Evolutionary conservation across 2,888 invertebrate genomes (phyloP), one percentile per base, ranked within the genome.

Genomic region (Drosophila fulvimacula): DNA sequence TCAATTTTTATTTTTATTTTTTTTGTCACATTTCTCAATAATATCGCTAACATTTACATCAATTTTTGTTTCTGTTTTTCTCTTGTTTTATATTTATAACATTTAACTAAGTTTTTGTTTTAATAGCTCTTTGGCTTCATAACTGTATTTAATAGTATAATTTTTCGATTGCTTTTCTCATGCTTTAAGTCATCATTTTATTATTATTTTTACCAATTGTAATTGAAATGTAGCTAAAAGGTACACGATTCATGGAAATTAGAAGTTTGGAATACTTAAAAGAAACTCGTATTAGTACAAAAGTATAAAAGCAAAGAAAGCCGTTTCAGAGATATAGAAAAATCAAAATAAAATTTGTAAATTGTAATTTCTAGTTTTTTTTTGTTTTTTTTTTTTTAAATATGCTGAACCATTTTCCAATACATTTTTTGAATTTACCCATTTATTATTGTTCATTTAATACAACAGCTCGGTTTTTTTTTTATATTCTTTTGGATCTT

Each of bases 11-110:
- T 4, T 39, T 44, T 9, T 82, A 24, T 9, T 79, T 55, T 79
- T 85, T 70, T 82, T 81, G 76, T 87, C 84, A 86, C 87, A 79
- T 86, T 86, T 84, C 83, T 88, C 89, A 82, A 81, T 88, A 89
- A 91, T 88, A 86, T 88, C 84, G 79, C 90, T 91, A 91, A 91
- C 90, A 91, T 90, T 90, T 90, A 91, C 91, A 90, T 90, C 82
- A 88, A 90, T 81, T 76, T 73, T 62, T 32, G 64, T 53, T 61
- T 36, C 57, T 15, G 51, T 44, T 69, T 69, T 69, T 70, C 65
- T 76, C 86, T 67, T 84, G 75, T 30, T 48, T 48, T 82, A 73
- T 83, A 79, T 81, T 64, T 81, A 83, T 90, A 90, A 91, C 91
- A 89, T 91, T 90, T 91, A 90, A 90, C 90, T 91, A 90, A 90